Evolutionary conservation across 2,113 vertebrate genomes (phyloP), one percentile per base, ranked within the genome.

Genomic region (Aspiorhynchus laticeps): DNA sequence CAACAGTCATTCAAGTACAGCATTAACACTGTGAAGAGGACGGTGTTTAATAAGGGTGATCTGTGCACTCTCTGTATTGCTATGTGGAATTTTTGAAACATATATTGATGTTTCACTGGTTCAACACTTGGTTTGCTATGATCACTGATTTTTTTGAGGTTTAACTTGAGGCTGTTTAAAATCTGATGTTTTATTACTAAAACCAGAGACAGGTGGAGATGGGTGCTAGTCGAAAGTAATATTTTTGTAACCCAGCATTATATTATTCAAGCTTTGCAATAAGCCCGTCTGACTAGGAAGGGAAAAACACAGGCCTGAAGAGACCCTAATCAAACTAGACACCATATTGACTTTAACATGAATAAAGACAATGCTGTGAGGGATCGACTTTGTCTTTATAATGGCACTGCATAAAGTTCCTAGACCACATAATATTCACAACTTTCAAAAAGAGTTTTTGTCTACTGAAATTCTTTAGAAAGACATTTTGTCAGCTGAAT

Each of bases 1-100:
- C 78, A 82, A 67, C 12, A 48, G 59, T 82, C 59, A 24, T 82
- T 67, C n/a, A 65, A 82, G 26, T 82, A 28, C 61, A 82, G 80
- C 80, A 67, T 81, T 82, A 82, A 41, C 63, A 80, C 56, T 63
- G 56, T 61, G 14, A 41, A 63, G 56, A 33, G 46, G 31, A 80
- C 77, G 15, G 56, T n/a, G 19, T 15, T 41, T 59, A 41, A 33
- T 31, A 33, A n/a, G 5, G 31, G 31, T 80, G 21, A 38, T 67
- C 36, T 19, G 59, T 31, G 41, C 41, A 6, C 36, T 80, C 59
- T 43, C n/a, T 67, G 80, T 65, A 82, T 82, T 82, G 59, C 59
- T 82, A 28, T 46, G 59, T 67, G 17, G 59, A 43, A 63, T 19
- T 28, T 81, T 81, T 41, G 2, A 19, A 61, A 41, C 11, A 4